Evolutionary conservation across 2,113 vertebrate genomes (phyloP), one percentile per base, ranked within the genome.

Genomic region (Spheniscus mendiculus): DNA sequence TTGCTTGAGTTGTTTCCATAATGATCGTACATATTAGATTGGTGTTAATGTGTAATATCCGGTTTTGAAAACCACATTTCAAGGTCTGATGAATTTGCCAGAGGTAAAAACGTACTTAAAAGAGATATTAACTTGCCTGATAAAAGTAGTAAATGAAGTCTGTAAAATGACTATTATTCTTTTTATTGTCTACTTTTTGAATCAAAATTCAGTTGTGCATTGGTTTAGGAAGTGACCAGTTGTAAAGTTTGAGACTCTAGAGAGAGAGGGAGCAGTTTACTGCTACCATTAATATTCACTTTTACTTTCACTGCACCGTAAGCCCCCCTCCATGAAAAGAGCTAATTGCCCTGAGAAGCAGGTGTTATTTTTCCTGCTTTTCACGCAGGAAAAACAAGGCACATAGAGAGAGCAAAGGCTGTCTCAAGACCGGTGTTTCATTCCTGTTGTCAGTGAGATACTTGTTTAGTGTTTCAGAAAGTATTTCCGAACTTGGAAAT

Each of bases 1-100:
- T 47, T 73, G 94, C 87, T 82, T 67, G 66, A 59, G 67, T 15
- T 93, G 78, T 98, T 97, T 98, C 96, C 96, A 63, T 76, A 63
- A 26, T 40, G 59, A 74, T 70, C 5, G 6, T 32, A 84, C 59
- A 4, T 81, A 36, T 93, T 96, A 86, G 91, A 5, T 85, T 47
- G 63, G 74, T 82, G 96, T 93, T 95, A 23, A 94, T 16, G 84
- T 59, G 94, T 82, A 78, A 69, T 90, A 97, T 92, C 96, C 56
- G 53, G 86, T 69, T 93, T 86, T 91, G 87, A 89, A 98, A 97
- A 95, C 81, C 96, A 61, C 66, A 66, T 58, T 91, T 91, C 62
- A 66, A 92, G 80, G 78, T 76, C 87, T 96, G 91, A 53, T 95
- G 80, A 93, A 84, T 83, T 97, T 92, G 23, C 56, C 4, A 27